phyloP scores from a whole-genome alignment of 2,888 invertebrate genomes.

The Phaedon cochleariae region DNA sequence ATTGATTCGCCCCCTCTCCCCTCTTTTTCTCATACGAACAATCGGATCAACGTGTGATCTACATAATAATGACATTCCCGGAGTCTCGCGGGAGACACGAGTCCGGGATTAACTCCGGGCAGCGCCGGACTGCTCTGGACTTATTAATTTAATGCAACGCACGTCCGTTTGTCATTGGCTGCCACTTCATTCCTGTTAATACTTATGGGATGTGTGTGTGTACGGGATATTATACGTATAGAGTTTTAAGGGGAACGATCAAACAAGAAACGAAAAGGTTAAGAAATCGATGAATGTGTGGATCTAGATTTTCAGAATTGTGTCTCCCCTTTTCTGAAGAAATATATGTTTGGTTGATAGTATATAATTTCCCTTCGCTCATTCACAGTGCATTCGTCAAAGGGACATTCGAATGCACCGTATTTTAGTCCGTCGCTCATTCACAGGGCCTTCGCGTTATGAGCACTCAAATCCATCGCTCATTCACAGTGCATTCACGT shows the following conservation, averaged over 20 bases:
- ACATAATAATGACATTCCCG: conserved; percentile 63
- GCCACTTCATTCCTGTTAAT: conserved; percentile 60
- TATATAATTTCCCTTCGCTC: too few relatives aligned
- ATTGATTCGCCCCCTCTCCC: conserved; percentile 56
- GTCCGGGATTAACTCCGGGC: conserved; percentile 60
- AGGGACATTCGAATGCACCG: too few relatives aligned
- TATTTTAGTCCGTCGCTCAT: too few relatives aligned
- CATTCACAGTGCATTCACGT: too few relatives aligned
- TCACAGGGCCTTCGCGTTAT: too few relatives aligned
- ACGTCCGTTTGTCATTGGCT: conserved; percentile 62
- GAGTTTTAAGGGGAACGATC: background rate
- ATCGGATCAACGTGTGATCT: conserved; percentile 64
- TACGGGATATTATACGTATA: conserved; percentile 40
- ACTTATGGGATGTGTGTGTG: conserved; percentile 54
- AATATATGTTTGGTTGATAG: too few relatives aligned
- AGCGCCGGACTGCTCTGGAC: conserved; percentile 50
- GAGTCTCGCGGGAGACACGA: conserved; percentile 58
- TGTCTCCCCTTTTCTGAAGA: too few relatives aligned
- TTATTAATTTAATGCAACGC: conserved; percentile 63
- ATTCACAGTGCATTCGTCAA: too few relatives aligned
- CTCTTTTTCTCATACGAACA: conserved; percentile 43
- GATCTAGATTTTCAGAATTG: too few relatives aligned
- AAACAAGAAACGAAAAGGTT: too few relatives aligned
- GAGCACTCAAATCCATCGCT: too few relatives aligned
- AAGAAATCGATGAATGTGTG: too few relatives aligned